phyloP scores from a whole-genome alignment of 2,888 invertebrate genomes.

The Calliphora vomitoria region DNA sequence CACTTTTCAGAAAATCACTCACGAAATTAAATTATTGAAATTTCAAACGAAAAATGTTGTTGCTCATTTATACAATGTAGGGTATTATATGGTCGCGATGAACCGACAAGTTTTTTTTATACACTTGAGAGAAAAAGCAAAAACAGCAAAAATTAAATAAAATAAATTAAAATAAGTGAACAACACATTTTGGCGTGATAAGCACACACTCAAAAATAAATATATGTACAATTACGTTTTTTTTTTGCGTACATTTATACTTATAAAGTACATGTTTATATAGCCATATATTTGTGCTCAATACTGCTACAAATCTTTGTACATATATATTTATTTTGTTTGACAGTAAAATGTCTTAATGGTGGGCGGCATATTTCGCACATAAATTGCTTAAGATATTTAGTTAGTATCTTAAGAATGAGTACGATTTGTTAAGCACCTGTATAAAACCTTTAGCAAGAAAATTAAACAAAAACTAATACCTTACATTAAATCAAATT shows the following conservation, averaged over 20 bases:
- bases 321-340: background rate
- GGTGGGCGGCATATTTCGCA: background rate
- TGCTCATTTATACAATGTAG: no score
- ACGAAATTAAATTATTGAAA: no score
- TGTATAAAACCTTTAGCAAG: no score
- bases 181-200: slow-evolving; percentile 68
- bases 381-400: background rate
- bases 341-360: background rate
- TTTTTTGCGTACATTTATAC: background rate
- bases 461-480: no score
- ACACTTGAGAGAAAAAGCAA: slow-evolving; percentile 57
- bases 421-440: no score
- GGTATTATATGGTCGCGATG: no score
- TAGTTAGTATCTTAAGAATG: no score
- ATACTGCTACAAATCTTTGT: slow-evolving; percentile 14
- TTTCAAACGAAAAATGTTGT: no score
- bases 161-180: slow-evolving; percentile 65
- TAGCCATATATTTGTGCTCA: background rate
- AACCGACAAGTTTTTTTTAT: background rate
- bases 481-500: no score
- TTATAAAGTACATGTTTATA: background rate
- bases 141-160: slow-evolving; percentile 46
- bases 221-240: slow-evolving; percentile 10
- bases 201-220: slow-evolving; percentile 44
- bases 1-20: no score